A percentile compares a stretch with the other conserved stretches of the same genome.
phyloP scores from a whole-genome alignment of 2,797 vertebrate species.

The Micromesistius poutassou region DNA sequence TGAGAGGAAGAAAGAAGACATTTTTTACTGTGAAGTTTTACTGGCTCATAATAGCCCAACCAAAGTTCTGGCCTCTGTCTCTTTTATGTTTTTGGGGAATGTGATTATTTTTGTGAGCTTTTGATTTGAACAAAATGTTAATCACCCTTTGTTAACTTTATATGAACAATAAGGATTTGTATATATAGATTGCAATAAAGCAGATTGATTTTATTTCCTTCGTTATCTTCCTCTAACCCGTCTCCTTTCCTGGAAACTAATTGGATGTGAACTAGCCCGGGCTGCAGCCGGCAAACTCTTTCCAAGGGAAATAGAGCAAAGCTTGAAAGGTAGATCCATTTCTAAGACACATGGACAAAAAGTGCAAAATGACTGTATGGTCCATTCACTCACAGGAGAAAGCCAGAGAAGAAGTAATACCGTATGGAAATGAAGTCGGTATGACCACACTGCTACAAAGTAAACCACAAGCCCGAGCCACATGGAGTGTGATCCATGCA shows the following conservation, averaged over 20 bases:
- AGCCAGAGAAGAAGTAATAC: constrained; percentile 16
- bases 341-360: constrained; percentile 17
- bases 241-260: constrained; percentile 17
- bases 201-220: neutral
- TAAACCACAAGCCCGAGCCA: constrained; percentile 32
- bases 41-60: constrained; percentile 51
- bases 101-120: neutral
- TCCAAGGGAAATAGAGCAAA: constrained; percentile 18
- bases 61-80: constrained; percentile 21
- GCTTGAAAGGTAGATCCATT: constrained; percentile 5
- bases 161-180: neutral
- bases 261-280: constrained; percentile 4
- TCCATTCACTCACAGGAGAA: constrained; percentile 17
- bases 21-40: constrained; percentile 66
- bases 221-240: neutral
- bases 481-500: constrained; percentile 24
- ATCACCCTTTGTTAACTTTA: neutral
- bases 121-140: neutral
- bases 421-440: constrained; percentile 16
- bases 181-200: neutral
- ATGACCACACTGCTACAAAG: constrained; percentile 29
- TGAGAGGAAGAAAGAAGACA: constrained; percentile 51
- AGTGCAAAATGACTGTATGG: neutral
- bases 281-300: constrained; percentile 5
- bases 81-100: constrained; percentile 8